Conservation (phyloP, 2,888 invertebrate species). For the Heteromyza rotundicornis region DNA sequence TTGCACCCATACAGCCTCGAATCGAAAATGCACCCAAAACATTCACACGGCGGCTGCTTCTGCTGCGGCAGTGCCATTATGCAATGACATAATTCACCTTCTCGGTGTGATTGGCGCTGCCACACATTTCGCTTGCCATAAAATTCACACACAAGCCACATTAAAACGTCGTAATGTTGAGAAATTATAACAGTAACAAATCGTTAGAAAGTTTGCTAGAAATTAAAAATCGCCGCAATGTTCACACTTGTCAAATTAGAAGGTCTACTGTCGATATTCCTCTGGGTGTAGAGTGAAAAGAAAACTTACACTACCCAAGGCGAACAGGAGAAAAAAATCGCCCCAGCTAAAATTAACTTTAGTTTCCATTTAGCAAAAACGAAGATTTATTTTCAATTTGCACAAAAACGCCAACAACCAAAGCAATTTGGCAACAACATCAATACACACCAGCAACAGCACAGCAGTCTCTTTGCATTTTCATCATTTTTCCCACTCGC, state of each 20-base stretch:
- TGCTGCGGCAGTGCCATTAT: not conserved
- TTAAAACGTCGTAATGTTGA: not conserved
- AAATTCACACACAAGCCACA: not conserved
- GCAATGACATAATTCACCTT: conserved; percentile 2
- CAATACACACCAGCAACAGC: not conserved
- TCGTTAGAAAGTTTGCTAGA: too few species aligned
- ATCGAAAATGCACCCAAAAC: too few species aligned
- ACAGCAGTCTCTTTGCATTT: not conserved
- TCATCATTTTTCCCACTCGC: not conserved
- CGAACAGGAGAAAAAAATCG: not conserved
- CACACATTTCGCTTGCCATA: too few species aligned
- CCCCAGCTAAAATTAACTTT: not conserved
- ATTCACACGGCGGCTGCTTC: too few species aligned
- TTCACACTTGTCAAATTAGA: not conserved
- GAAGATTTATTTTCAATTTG: conserved; percentile 5
- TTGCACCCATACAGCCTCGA: too few species aligned
- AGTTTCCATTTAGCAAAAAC: not conserved
- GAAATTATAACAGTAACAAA: too few species aligned
- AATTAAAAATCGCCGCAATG: not conserved
- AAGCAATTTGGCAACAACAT: not conserved
- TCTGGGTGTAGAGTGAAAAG: not conserved
- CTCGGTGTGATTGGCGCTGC: not conserved
- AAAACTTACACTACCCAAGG: too few species aligned
- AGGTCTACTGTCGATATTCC: not conserved
- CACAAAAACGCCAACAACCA: not conserved